Evolutionary conservation across 64 coral and sea anemone genomes (phyloP).

Genomic region (Porites australiensis): DNA sequence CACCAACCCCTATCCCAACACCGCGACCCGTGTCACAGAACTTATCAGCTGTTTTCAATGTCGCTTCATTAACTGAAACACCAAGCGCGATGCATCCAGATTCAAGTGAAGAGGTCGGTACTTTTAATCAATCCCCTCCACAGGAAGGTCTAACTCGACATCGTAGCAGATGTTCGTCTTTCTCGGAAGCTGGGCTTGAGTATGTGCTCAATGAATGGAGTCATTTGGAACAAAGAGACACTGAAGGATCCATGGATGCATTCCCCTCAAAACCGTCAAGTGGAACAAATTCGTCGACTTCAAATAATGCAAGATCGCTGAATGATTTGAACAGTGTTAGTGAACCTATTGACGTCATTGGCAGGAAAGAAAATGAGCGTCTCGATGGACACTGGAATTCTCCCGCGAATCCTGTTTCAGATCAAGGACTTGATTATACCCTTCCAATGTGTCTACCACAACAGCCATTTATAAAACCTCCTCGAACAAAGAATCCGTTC

Average conservation of each 20-base stretch:
- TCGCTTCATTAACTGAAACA: background rate
- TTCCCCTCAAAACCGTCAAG: conserved; percentile 17
- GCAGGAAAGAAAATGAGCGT: background rate
- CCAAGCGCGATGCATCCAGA: background rate
- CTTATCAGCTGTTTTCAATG: conserved; percentile 3
- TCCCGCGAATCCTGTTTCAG: background rate
- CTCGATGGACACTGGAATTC: conserved; percentile 13
- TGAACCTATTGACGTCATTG: conserved; percentile 36
- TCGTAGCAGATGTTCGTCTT: conserved; percentile 20
- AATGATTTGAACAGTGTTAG: conserved; percentile 31
- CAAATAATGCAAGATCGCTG: conserved; percentile 12
- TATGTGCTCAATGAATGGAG: conserved; percentile 9
- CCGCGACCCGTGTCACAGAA: background rate
- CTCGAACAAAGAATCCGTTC: background rate
- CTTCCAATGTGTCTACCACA: background rate
- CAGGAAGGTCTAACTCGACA: background rate
- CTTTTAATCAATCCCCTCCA: background rate
- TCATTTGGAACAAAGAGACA: background rate
- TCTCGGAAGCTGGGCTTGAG: conserved; percentile 9
- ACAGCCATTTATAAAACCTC: background rate
- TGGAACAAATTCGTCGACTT: background rate
- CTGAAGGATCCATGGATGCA: background rate
- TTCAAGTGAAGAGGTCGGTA: background rate
- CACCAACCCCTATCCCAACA: background rate
- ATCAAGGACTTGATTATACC: background rate